Base-by-base conservation (phyloP, 2,113 vertebrate species). In the Myotis brandtii region DNA sequence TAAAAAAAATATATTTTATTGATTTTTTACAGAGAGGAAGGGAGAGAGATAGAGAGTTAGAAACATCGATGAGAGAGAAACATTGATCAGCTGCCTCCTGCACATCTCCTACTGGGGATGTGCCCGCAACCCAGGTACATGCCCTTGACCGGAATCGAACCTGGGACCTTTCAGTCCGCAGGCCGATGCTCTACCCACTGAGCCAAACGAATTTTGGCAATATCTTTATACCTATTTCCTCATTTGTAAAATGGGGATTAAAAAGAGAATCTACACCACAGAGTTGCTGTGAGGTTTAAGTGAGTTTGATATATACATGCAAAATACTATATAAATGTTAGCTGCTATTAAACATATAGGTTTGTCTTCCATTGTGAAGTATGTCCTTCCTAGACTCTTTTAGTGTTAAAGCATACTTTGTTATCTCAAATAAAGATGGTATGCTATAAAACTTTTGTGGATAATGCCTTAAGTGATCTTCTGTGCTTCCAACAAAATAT, bases 381-480 rank as follows among this genome's bases (percentile, higher is more conserved):
- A 86, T 76, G 10, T 75, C 12, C 66, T 70, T 76, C 34, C 25
- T 75, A 90, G 27, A 72, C 3, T 92, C 88, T 93, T 77, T 18
- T 62, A 40, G 18, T 72, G 13, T 73, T 64, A 70, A 76, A 86
- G 52, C 46, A 9, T 43, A 88, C 46, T 84, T 27, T 59, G 11
- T 81, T 85, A 88, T 46, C 75, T 16, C 34, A 95, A 91, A 94
- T 93, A 82, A 43, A 93, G 6, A 48, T 66, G 43, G 46, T 32
- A 79, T 4, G 43, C 56, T 62, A 66, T 3, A 72, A 83, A 72
- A 32, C 27, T 84, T 90, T 76, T 48, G 27, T 48, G 14, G 82
- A 84, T 32, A 66, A 48, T 43, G 27, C 54, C 20, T 91, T 93
- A 76, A 91, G 37, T 62, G 21, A 79, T 75, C 10, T 40, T 30